Evolutionary conservation across 2,113 vertebrate genomes (phyloP).

Genomic region (Gasterosteus nipponicus): DNA sequence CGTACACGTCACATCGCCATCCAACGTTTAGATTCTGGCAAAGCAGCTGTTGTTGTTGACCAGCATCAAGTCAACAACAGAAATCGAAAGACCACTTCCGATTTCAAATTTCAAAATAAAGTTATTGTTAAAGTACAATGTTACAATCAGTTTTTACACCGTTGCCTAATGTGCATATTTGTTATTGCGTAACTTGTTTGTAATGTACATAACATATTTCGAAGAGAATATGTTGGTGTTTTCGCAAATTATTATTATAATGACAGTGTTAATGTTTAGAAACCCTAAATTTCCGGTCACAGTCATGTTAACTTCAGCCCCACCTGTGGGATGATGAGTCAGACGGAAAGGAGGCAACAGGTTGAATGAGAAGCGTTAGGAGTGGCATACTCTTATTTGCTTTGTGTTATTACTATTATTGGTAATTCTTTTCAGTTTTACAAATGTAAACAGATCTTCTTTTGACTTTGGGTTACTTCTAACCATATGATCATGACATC

Average conservation of each 20-base stretch:
- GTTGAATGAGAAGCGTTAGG: background rate
- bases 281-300: slow-evolving; percentile 18
- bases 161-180: fast-evolving
- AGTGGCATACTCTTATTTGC: background rate
- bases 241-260: background rate
- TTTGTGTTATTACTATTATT: too few species aligned
- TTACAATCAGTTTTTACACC: background rate
- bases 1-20: slow-evolving; percentile 41
- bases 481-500: too few species aligned
- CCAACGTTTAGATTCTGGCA: slow-evolving; percentile 17
- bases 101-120: slow-evolving; percentile 40
- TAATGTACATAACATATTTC: background rate
- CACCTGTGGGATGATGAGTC: slow-evolving; percentile 2
- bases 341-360: background rate
- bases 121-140: fast-evolving
- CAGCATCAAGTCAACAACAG: background rate
- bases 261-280: background rate
- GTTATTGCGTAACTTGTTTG: background rate
- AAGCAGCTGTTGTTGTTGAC: slow-evolving; percentile 57
- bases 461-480: too few species aligned
- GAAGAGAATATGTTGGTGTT: background rate
- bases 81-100: slow-evolving; percentile 1
- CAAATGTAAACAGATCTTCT: too few species aligned
- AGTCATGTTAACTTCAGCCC: background rate
- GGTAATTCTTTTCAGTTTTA: too few species aligned